A percentile compares a stretch with the other conserved stretches of the same genome.
These are phyloP conservation scores for Andrena minutula DNA, from an alignment of 2,888 invertebrate species.

Conservation along the genomic window DNA sequence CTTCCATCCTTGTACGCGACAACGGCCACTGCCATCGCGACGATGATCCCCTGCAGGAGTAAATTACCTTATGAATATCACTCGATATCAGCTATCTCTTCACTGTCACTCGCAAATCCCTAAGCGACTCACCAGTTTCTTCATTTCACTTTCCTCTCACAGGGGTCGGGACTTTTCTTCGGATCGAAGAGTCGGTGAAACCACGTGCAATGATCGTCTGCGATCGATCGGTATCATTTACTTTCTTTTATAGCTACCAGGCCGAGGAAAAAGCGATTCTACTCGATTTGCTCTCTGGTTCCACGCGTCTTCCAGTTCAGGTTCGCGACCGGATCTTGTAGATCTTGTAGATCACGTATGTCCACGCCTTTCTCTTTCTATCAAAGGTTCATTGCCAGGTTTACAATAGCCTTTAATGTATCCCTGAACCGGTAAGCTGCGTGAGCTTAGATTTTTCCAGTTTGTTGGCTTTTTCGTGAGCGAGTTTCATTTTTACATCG, in stretches of 20 bases:
- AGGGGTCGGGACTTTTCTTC: not conserved
- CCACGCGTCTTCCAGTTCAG: constrained; percentile 44
- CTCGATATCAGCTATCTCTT: not conserved
- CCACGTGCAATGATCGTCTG: constrained; percentile 38
- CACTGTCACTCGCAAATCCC: not conserved
- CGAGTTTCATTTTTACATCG: constrained; percentile 16
- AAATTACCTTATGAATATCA: not conserved
- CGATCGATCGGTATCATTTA: constrained; percentile 42
- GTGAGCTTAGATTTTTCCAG: not conserved
- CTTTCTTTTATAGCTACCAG: constrained; percentile 61
- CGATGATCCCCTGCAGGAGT: constrained; percentile 70
- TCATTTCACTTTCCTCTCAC: constrained; percentile 30
- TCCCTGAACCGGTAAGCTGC: not conserved
- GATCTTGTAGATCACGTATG: constrained; percentile 49
- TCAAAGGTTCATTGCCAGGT: constrained; percentile 41
- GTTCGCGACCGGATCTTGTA: constrained; percentile 41
- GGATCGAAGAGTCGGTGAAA: constrained; percentile 6
- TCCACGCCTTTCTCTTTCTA: constrained; percentile 56
- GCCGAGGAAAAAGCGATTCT: constrained; percentile 19
- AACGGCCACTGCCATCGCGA: constrained; percentile 64
- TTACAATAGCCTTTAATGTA: constrained; percentile 4
- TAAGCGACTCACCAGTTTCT: constrained; percentile 47
- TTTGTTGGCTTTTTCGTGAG: not conserved
- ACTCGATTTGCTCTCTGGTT: constrained; percentile 16
- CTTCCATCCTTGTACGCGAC: constrained; percentile 64